These are phyloP conservation scores for Vannuccia rotundouncinata DNA, from an alignment of 2,888 invertebrate species.

Conservation along the genomic window DNA sequence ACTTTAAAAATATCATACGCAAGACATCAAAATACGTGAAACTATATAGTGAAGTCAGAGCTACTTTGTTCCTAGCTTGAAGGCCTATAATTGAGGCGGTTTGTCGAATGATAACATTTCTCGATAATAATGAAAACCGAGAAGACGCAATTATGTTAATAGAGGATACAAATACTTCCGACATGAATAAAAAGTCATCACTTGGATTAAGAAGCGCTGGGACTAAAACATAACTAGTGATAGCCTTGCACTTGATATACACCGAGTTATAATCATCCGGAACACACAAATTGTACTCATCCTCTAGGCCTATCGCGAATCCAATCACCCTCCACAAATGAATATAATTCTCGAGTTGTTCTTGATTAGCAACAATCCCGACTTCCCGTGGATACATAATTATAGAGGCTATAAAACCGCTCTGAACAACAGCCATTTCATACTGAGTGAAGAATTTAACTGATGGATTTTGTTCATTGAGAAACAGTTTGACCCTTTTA, in stretches of 20 bases:
- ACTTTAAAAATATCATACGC: not conserved
- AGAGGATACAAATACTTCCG: not conserved
- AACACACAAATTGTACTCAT: slow-evolving; percentile 56
- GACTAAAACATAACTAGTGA: not conserved
- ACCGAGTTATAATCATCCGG: slow-evolving; percentile 6
- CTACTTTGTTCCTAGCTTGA: not conserved
- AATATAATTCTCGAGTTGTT: slow-evolving; percentile 68
- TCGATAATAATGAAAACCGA: not conserved
- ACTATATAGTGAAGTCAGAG: not conserved
- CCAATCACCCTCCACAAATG: slow-evolving; percentile 80
- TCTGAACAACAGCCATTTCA: slow-evolving; percentile 77
- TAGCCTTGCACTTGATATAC: not conserved
- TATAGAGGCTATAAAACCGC: slow-evolving; percentile 74
- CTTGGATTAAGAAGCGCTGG: not conserved
- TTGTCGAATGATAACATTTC: not conserved
- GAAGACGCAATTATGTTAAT: not conserved
- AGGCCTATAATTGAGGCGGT: not conserved
- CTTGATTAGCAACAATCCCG: slow-evolving; percentile 63
- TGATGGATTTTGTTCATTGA: not conserved
- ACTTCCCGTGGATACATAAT: slow-evolving; percentile 63
- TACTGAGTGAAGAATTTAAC: slow-evolving; percentile 61
- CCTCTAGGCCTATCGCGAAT: slow-evolving; percentile 72
- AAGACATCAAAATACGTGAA: not conserved
- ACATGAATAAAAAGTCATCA: slow-evolving; percentile 54
- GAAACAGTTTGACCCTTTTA: not conserved